Conservation (phyloP, 2,797 vertebrate species). For the Scyliorhinus canicula region DNA sequence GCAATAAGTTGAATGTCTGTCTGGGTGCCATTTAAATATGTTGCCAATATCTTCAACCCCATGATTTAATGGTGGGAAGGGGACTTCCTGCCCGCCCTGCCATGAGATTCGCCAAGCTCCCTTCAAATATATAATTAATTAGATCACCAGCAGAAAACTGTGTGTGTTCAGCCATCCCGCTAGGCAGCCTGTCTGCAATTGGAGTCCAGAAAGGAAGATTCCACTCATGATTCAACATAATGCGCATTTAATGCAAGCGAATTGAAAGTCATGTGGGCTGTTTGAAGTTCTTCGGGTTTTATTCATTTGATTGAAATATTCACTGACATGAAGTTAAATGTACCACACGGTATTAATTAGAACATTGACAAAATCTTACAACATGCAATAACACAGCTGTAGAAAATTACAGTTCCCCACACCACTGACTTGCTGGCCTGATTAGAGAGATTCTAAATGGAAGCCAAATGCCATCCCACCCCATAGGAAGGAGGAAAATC, state of each 20-base stretch:
- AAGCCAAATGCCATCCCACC: not conserved
- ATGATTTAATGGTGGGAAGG: too few species aligned
- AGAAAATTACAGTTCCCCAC: not conserved
- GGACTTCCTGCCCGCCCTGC: too few species aligned
- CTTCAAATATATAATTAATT: too few species aligned
- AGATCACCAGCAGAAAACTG: too few species aligned
- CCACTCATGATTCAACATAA: not conserved
- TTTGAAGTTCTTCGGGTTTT: not conserved
- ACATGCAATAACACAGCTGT: not conserved
- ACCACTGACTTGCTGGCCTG: not conserved
- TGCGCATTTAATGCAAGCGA: not conserved
- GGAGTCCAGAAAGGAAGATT: too few species aligned
- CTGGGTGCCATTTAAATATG: too few species aligned
- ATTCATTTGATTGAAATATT: not conserved
- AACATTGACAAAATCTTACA: not conserved
- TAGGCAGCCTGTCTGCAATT: too few species aligned
- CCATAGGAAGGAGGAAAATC: not conserved
- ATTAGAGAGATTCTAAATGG: not conserved
- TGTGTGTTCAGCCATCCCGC: too few species aligned
- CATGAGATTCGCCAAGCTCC: too few species aligned
- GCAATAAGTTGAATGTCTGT: too few species aligned
- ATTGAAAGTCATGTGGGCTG: not conserved
- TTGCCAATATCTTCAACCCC: too few species aligned
- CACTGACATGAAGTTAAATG: not conserved
- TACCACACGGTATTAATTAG: not conserved